phyloP scores from a whole-genome alignment of 2,113 vertebrate species.

The Mionectes macconnelli region DNA sequence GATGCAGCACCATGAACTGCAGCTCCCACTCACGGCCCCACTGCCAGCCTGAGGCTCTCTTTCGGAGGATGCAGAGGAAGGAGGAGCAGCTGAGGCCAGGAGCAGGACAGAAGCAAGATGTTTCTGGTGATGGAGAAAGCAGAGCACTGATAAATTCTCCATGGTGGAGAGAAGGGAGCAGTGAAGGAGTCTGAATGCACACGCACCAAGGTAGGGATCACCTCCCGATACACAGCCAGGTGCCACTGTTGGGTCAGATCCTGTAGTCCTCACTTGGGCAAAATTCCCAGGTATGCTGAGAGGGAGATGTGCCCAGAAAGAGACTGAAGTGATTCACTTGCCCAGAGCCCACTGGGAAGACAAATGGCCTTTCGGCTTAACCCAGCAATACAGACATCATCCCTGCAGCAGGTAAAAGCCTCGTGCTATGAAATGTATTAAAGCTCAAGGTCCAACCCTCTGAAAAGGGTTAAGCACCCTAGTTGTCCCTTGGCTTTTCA shows the following conservation, averaged over 20 bases:
- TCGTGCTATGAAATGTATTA: neutral
- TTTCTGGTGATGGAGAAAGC: neutral
- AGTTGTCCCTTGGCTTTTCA: neutral
- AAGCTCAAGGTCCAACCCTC: neutral
- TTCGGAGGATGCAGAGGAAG: neutral
- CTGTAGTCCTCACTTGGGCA: neutral
- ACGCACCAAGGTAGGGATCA: neutral
- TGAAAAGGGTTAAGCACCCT: neutral
- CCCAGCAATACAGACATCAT: neutral
- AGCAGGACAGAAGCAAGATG: neutral
- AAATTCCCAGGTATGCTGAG: neutral
- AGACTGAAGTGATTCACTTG: neutral
- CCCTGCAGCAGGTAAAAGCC: neutral
- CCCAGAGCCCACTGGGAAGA: neutral
- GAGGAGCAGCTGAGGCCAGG: neutral
- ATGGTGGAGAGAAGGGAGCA: neutral
- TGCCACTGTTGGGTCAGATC: neutral
- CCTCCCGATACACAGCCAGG: rapidly evolving
- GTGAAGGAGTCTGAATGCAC: neutral
- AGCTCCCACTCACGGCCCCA: neutral
- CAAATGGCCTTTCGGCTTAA: neutral
- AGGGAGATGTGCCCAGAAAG: neutral
- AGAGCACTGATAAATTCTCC: neutral
- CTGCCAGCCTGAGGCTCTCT: neutral
- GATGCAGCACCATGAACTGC: neutral